phyloP scores from a whole-genome alignment of 1,140 invertebrate species.

The Melitaea cinxia region DNA sequence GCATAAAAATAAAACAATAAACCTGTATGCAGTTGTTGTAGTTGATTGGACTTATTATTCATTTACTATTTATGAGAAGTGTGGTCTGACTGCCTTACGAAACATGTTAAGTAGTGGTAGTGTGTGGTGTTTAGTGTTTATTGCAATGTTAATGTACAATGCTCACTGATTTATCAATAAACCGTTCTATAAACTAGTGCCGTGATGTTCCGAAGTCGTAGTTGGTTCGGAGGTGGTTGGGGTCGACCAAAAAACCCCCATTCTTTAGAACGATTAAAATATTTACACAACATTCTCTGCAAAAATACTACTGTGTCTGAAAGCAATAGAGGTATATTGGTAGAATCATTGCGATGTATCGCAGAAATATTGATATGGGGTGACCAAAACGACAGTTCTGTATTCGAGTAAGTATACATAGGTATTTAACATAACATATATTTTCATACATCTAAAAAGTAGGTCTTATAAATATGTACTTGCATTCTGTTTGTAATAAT shows the following conservation, averaged over 20 bases:
- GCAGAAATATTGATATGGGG: conserved; percentile 99
- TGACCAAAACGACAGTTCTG: conserved; percentile 99
- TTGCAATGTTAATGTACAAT: conserved; percentile 43
- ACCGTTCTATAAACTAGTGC: conserved; percentile 20
- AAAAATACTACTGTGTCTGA: conserved; percentile 99
- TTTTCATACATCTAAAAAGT: conserved; percentile 2
- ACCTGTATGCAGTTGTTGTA: conserved; percentile 3
- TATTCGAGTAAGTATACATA: conserved; percentile 99
- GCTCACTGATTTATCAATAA: conserved; percentile 45
- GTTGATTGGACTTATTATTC: neutral
- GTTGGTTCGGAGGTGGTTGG: conserved; percentile 93
- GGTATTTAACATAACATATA: conserved; percentile 7
- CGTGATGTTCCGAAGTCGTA: conserved; percentile 91
- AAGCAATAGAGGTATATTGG: conserved; percentile 95
- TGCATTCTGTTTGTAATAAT: neutral
- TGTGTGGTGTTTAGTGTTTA: conserved; percentile 49
- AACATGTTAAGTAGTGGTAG: conserved; percentile 35
- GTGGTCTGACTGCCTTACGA: neutral
- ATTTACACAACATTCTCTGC: conserved; percentile 96
- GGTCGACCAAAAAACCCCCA: conserved; percentile 97
- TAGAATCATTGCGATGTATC: conserved; percentile 98
- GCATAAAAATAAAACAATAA: conserved; percentile 41
- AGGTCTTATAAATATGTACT: neutral
- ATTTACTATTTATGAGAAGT: neutral
- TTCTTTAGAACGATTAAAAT: conserved; percentile 98